These are phyloP conservation scores for Oedothorax gibbosus DNA, from an alignment of 1,140 invertebrate genomes.

Conservation along the genomic window DNA sequence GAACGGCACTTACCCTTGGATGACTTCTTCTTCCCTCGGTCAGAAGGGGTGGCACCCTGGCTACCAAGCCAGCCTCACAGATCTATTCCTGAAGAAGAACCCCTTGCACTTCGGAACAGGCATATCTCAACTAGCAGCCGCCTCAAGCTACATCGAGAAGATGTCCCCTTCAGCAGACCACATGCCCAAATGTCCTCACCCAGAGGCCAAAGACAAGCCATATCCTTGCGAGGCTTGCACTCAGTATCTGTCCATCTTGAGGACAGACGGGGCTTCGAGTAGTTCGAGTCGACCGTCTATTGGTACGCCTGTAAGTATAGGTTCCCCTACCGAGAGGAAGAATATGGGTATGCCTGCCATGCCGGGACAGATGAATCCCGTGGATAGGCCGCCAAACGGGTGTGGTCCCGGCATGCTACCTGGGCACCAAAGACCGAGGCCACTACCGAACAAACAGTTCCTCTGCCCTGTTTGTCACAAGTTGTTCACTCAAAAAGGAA, in stretches of 20 bases:
- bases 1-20: constrained; percentile 63
- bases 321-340: constrained; percentile 56
- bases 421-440: constrained; percentile 57
- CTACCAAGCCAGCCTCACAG: constrained; percentile 63
- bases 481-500: constrained; percentile 66
- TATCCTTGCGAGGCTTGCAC: constrained; percentile 63
- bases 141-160: constrained; percentile 64
- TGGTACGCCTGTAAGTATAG: constrained; percentile 52
- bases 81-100: constrained; percentile 64
- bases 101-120: constrained; percentile 62
- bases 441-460: constrained; percentile 64
- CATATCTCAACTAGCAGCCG: constrained; percentile 64
- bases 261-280: constrained; percentile 61
- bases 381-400: constrained; percentile 43
- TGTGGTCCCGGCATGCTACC: constrained; percentile 28
- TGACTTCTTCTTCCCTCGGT: constrained; percentile 57
- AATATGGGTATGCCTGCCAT: constrained; percentile 49
- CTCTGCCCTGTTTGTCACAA: constrained; percentile 65
- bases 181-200: constrained; percentile 61
- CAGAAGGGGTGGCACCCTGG: constrained; percentile 62
- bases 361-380: constrained; percentile 35
- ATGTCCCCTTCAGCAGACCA: constrained; percentile 62
- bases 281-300: constrained; percentile 51
- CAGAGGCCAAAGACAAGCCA: constrained; percentile 62
- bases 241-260: constrained; percentile 61